Evolutionary conservation across 1,140 invertebrate genomes (phyloP), one percentile per base, ranked within the genome.

Genomic region (Hycleus cichorii): DNA sequence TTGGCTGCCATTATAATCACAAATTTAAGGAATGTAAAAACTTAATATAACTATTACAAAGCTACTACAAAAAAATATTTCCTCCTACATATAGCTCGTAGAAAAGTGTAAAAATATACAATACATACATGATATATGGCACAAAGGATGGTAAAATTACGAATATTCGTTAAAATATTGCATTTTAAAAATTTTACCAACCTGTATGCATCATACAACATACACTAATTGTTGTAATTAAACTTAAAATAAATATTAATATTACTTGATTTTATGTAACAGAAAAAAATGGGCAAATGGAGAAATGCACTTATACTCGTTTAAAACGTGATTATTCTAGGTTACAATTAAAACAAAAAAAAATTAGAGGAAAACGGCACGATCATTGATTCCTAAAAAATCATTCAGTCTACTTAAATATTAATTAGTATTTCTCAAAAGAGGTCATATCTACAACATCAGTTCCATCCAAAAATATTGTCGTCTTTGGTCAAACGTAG

Each of bases 391-490:
- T 42, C 9, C 11, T n/a, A 42, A 42, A 42, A 42, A 42, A 42
- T 42, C 40, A n/a, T n/a, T 11, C 40, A n/a, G 11, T 42, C 40
- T 42, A n/a, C 10, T n/a, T 8, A 42, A 42, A 6, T 42, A 10
- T 10, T 18, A 42, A 42, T 42, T 42, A 42, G 10, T 42, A 10
- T 42, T 42, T 8, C 4, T 11, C 9, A 42, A 42, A 42, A 42
- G 3, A 42, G 10, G 11, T n/a, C 9, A 42, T 42, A 47, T 9
- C 27, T 47, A 55, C 46, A 46, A 8, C 9, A 27, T 55, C 52
- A 55, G 52, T 55, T 46, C 45, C 51, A 27, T 39, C 45, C 26
- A 55, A 55, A 55, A 51, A 49, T 32, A 26, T 53, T 47, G 45
- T 55, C 46, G 39, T 55, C 52, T 55, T 55, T 55, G 52, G 52